Base-by-base conservation (phyloP, 92 coral and sea anemone genomes). In the Virgularia gustaviana region DNA sequence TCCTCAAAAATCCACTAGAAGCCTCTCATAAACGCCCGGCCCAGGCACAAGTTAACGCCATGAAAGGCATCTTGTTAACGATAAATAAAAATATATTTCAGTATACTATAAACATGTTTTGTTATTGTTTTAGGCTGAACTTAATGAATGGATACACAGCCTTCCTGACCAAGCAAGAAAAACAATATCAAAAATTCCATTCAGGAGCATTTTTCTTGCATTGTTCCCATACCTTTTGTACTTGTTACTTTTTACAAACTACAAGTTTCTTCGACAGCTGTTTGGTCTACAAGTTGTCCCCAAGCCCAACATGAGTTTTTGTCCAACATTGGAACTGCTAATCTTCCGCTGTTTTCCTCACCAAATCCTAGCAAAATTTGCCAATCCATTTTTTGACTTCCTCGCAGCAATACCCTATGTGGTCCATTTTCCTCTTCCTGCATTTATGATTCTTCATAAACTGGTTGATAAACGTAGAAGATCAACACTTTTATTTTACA, bases 321-420 rank as follows among this genome's bases (percentile, higher is more conserved):
- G 90, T 44, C 99, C 99, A 9, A 85, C 96, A 86, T 55, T 94
- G 80, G 99, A 94, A 61, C 76, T 94, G 82, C 74, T 94, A 6
- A 91, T 94, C 39, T 94, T 94, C 47, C 99, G 90, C 65, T 94
- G 99, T 65, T 85, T 81, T 45, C 99, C 99, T 73, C 99, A 94
- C 72, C 89, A 90, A 80, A 94, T 94, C 45, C 86, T 94, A 57
- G 86, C 91, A 30, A 86, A 89, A 83, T 94, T 89, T 85, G 96
- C 99, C 6, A 89, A 94, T 57, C 99, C 99, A 13, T 76, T 83
- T 31, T 83, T 94, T 77, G 99, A 94, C 94, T 87, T 88, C 47
- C 36, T 94, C 28, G 99, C 99, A 23, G 99, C 99, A 4, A 73
- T 94, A 52, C 99, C 99, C 22, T 94, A 94, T 33, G 76, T 94